phyloP scores from a whole-genome alignment of 2,797 vertebrate genomes.

The Lagodon rhomboides region DNA sequence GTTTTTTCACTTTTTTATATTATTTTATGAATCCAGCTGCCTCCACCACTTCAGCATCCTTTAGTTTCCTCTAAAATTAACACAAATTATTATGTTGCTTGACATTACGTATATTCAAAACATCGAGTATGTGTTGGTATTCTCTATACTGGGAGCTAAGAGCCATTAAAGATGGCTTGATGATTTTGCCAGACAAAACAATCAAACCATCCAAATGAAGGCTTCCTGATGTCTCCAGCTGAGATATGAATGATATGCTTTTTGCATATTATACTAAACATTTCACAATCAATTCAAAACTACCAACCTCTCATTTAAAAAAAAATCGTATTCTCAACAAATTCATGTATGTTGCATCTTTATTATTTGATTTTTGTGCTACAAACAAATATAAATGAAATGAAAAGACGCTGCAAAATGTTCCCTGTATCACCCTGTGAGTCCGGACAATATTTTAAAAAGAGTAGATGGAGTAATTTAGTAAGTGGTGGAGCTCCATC shows the following conservation, averaged over 20 bases:
- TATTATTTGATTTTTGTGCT: neutral
- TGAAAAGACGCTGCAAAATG: neutral
- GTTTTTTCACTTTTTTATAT: no score
- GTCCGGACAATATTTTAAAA: slow-evolving; percentile 27
- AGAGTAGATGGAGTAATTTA: slow-evolving; percentile 35
- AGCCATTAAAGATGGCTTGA: neutral
- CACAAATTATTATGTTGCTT: neutral
- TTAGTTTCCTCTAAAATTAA: neutral
- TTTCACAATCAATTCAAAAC: neutral
- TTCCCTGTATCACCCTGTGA: neutral
- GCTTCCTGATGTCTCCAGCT: neutral
- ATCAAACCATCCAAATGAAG: neutral
- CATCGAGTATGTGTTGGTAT: neutral
- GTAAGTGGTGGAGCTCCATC: slow-evolving; percentile 39
- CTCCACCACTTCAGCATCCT: neutral
- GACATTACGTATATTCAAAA: neutral
- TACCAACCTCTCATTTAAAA: neutral
- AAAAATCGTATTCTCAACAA: neutral
- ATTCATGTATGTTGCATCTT: no score
- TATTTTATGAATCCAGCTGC: neutral
- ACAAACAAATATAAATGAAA: neutral
- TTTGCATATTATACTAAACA: neutral
- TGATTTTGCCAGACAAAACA: neutral
- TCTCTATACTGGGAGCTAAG: neutral
- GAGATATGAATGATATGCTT: neutral